These are phyloP conservation scores for Caenorhabditis sp. DNA, from an alignment of 2,888 invertebrate species.

Conservation along the genomic window DNA sequence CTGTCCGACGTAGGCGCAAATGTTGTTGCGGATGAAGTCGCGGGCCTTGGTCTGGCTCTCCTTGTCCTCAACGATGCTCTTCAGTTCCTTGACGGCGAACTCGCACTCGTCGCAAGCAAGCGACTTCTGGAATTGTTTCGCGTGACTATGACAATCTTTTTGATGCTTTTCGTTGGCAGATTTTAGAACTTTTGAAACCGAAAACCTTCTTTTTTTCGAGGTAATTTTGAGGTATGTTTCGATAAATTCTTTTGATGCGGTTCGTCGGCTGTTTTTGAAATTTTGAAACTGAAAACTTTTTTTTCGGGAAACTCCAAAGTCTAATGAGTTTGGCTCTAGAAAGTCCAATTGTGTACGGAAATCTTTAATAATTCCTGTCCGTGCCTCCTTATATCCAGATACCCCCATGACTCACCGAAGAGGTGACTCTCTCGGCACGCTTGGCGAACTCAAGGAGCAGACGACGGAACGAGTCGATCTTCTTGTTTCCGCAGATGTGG, in stretches of 20 bases:
- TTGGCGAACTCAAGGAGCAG: slow-evolving; percentile 77
- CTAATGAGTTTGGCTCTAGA: too few relatives aligned
- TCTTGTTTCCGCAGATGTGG: slow-evolving; percentile 79
- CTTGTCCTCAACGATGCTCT: slow-evolving; percentile 75
- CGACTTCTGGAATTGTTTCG: slow-evolving; percentile 71
- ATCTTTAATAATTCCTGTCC: too few relatives aligned
- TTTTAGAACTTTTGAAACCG: too few relatives aligned
- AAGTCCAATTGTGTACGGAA: too few relatives aligned
- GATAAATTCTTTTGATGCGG: too few relatives aligned
- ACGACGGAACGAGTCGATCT: slow-evolving; percentile 78
- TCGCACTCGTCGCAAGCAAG: slow-evolving; percentile 82
- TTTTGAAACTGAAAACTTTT: too few relatives aligned
- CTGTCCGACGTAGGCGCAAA: slow-evolving; percentile 78
- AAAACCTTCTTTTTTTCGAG: too few relatives aligned
- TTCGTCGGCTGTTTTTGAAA: too few relatives aligned
- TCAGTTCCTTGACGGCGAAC: slow-evolving; percentile 80
- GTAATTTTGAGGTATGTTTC: too few relatives aligned
- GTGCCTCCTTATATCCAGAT: background rate
- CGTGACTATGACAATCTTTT: too few relatives aligned
- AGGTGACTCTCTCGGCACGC: slow-evolving; percentile 55
- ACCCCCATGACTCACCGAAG: slow-evolving; percentile 1
- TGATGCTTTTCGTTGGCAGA: too few relatives aligned
- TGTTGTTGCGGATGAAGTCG: slow-evolving; percentile 74
- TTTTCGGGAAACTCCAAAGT: too few relatives aligned
- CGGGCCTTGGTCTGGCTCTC: slow-evolving; percentile 72